Evolutionary conservation across 1,140 invertebrate species (phyloP).

Genomic region (Alviniconcha marisindica): DNA sequence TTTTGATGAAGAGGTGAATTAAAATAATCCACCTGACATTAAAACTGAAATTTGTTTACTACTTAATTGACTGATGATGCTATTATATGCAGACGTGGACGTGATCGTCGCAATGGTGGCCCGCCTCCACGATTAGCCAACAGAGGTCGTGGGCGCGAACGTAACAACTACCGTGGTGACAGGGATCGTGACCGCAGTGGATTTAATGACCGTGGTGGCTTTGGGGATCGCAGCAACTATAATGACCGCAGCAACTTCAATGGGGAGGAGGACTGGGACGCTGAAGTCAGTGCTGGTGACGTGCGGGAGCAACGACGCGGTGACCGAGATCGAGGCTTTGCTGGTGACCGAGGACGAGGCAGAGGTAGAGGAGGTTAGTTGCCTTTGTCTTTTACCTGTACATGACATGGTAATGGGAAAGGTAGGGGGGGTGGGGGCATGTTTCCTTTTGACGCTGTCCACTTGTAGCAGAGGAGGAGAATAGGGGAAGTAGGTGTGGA

Average conservation of each 20-base stretch:
- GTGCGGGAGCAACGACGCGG: background rate
- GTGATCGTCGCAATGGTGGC: conserved; percentile 60
- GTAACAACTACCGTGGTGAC: conserved; percentile 64
- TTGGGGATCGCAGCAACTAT: conserved; percentile 35
- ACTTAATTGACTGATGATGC: too few relatives aligned
- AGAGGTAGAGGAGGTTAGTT: conserved; percentile 73
- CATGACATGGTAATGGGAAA: too few relatives aligned
- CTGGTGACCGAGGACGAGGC: conserved; percentile 76
- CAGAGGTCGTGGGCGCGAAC: conserved; percentile 62
- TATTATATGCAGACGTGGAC: conserved; percentile 41
- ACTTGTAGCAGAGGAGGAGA: too few relatives aligned
- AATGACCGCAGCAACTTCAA: background rate
- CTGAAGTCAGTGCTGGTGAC: background rate
- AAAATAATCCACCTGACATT: too few relatives aligned
- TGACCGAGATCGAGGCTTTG: conserved; percentile 58
- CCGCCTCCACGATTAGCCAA: conserved; percentile 59
- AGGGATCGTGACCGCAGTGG: conserved; percentile 44
- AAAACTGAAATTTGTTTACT: too few relatives aligned
- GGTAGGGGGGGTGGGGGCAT: too few relatives aligned
- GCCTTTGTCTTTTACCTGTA: conserved; percentile 18
- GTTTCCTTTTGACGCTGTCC: too few relatives aligned
- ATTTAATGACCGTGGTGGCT: conserved; percentile 22
- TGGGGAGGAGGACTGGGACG: conserved; percentile 45
- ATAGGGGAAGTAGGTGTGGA: too few relatives aligned
- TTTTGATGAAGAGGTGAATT: background rate